Base-by-base conservation (phyloP, 2,797 vertebrate species). In the Paedocypris micromegethes region DNA sequence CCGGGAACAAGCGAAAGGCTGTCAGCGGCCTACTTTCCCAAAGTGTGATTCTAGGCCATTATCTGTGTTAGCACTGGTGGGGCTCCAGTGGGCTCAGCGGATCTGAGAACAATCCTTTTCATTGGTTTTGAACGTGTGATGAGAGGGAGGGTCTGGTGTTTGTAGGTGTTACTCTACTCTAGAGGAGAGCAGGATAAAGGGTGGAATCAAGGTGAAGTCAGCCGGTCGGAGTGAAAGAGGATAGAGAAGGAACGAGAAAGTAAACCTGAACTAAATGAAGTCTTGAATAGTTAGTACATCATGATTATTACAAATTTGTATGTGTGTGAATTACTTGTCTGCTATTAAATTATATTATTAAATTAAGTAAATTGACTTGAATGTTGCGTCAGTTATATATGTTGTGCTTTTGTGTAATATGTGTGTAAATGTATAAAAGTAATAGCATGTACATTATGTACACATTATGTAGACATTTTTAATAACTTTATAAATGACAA, bases 51-150 rank as follows among this genome's bases (percentile, higher is more conserved):
- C 87, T 90, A 88, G 90, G 89, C 87, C 90, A 90, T 88, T 91
- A 91, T 91, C 85, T 90, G 88, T 90, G 88, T 87, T 91, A 90
- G 83, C 82, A 88, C 88, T 90, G 87, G 81, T 90, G 89, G 89
- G 89, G 87, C 86, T 86, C 78, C 79, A 82, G 80, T 73, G 80
- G 82, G 80, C 87, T 87, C 87, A 80, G 76, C 83, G 83, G 83
- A 84, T 89, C 81, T 81, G 79, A 85, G 85, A 87, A 89, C 88
- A 89, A 89, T 90, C 83, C 72, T 67, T 61, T 58, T 56, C 44
- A 46, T 51, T 1, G 46, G 51, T 23, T 57, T 4, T 57, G 42
- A 64, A 45, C 40, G 47, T 4, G 6, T 50, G 9, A 70, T 44
- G 60, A 53, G 60, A 62, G 38, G 39, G 53, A 57, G 58, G 51